A percentile compares a stretch with the other conserved stretches of the same genome.
Conservation (phyloP, 2,888 invertebrate species). For the Callyntrura sp. region DNA sequence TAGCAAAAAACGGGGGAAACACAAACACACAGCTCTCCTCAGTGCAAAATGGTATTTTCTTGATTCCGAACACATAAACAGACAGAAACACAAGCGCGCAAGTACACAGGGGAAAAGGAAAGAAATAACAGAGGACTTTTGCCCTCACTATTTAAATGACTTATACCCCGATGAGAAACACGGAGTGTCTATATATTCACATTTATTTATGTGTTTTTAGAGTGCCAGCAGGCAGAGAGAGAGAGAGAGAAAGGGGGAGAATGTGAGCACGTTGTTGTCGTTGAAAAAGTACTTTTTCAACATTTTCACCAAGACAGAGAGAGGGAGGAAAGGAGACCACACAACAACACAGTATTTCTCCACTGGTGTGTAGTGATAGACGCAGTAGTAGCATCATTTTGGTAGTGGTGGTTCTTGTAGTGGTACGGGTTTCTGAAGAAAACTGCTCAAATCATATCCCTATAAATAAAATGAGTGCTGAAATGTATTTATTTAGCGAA, state of each 20-base stretch:
- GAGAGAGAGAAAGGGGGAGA: conserved; percentile 22
- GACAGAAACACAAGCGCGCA: background rate
- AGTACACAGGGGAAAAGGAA: background rate
- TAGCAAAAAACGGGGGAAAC: too few species aligned
- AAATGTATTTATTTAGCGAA: conserved; percentile 29
- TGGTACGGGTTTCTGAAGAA: conserved; percentile 1
- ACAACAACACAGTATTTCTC: background rate
- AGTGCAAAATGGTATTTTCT: conserved; percentile 33
- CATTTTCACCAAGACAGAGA: background rate
- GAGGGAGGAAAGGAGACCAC: background rate
- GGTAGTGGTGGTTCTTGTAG: background rate
- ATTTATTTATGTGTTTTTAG: conserved; percentile 44
- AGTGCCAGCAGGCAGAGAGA: conserved; percentile 27
- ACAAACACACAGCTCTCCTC: background rate
- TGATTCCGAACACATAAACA: conserved; percentile 33
- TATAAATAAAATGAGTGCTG: conserved; percentile 36
- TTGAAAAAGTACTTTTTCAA: conserved; percentile 56
- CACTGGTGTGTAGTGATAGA: background rate
- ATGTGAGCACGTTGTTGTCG: conserved; percentile 52
- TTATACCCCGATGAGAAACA: conserved; percentile 45
- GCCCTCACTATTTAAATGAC: conserved; percentile 42
- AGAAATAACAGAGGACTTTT: conserved; percentile 4
- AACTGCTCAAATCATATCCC: conserved; percentile 1
- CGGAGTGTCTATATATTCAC: conserved; percentile 47
- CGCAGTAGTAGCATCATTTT: background rate